Base-by-base conservation (phyloP, 2,888 invertebrate genomes). In the Chelonus formosanus region DNA sequence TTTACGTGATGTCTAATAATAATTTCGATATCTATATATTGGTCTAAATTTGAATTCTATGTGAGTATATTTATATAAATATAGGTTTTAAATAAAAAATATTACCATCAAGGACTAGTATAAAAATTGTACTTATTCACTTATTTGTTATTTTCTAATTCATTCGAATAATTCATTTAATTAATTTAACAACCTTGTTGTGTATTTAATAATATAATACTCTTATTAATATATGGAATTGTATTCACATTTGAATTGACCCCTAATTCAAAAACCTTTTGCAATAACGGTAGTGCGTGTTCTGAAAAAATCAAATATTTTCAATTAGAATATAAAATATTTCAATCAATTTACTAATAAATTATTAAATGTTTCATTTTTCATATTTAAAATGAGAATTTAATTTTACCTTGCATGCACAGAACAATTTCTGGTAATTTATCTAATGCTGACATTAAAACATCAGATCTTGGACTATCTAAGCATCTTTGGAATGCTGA, bases 381-480 rank as follows among this genome's bases (percentile, higher is more conserved):
- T 6, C 40, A 40, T 40, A 40, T 40, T 2, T 1, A 20, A 20
- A 1, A 20, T 20, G 20, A 20, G 20, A 1, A 10, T 40, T 43
- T 32, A 52, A 40, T 31, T 67, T 75, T 76, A 87, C 87, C 87
- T 86, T 94, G 95, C 86, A 93, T 88, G 70, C 95, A 90, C 7
- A 94, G 87, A 61, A 92, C 88, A 70, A 96, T 90, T 76, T 96
- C 96, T 0, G 95, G 91, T 57, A 97, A 86, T 80, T 91, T 90
- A 71, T 94, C 94, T 54, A 97, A 86, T 36, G 93, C 91, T 0
- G 92, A 90, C 73, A 89, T 88, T 0, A 93, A 90, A 47, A 97
- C 88, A 70, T 94, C 94, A 0, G 93, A 91, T 79, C 93, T 91
- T 52, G 88, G 87, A 69, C 91, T 92, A 73, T 94, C 91, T 65